These are phyloP conservation scores for Cnemophilus loriae DNA, from an alignment of 2,113 vertebrate species.

Conservation along the genomic window DNA sequence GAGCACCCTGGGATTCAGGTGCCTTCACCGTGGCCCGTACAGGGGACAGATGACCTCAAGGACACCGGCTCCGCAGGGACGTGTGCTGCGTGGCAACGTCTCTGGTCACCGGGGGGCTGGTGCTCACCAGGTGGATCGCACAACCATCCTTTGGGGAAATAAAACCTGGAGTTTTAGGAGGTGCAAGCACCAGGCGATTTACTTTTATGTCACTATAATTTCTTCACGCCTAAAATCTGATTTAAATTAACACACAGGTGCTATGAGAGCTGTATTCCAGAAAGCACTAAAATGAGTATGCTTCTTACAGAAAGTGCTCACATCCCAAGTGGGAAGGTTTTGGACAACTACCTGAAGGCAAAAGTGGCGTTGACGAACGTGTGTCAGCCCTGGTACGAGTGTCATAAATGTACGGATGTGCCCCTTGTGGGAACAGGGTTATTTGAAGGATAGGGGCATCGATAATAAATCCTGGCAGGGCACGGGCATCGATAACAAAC, in stretches of 20 bases:
- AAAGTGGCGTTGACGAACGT: background rate
- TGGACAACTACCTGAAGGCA: background rate
- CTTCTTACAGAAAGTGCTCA: rapidly evolving
- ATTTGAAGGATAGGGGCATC: background rate
- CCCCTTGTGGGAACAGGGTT: too few relatives aligned
- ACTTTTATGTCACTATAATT: rapidly evolving
- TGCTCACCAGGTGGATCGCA: rapidly evolving
- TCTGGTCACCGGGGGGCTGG: too few relatives aligned
- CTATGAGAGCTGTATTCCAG: background rate
- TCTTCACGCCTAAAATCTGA: background rate
- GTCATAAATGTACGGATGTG: rapidly evolving
- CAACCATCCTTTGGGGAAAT: background rate
- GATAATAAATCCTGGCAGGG: background rate
- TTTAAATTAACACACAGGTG: background rate
- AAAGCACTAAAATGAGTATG: background rate
- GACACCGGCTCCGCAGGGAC: background rate
- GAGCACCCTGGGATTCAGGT: background rate
- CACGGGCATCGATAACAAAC: background rate
- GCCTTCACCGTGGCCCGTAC: rapidly evolving
- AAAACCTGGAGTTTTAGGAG: background rate
- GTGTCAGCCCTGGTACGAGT: too few relatives aligned
- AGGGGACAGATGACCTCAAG: background rate
- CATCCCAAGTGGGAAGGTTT: background rate
- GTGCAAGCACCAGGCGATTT: background rate
- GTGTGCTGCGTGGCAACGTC: background rate